Conservation (phyloP, 1,140 invertebrate species). For the Drosophila ercepeae region DNA sequence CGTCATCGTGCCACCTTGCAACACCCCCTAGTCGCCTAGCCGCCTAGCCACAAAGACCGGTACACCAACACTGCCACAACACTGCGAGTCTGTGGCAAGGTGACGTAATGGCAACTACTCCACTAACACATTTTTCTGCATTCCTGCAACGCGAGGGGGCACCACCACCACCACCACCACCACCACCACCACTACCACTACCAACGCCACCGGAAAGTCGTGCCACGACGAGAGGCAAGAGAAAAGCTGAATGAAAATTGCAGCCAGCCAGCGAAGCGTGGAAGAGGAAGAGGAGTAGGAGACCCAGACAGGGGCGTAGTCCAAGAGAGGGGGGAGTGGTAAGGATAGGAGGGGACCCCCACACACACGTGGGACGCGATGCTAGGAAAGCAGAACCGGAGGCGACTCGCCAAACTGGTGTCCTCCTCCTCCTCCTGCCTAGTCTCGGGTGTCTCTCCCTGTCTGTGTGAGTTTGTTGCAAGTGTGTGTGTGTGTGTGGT, state of each 20-base stretch:
- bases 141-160: slow-evolving; percentile 62
- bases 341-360: slow-evolving; percentile 5
- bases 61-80: slow-evolving; percentile 19
- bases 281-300: slow-evolving; percentile 39
- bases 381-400: slow-evolving; percentile 39
- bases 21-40: slow-evolving; percentile 10
- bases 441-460: slow-evolving; percentile 17
- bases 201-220: slow-evolving; percentile 26
- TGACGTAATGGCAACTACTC: slow-evolving; percentile 84
- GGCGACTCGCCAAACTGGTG: slow-evolving; percentile 52
- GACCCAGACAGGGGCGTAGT: slow-evolving; percentile 13
- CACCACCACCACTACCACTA: too few species aligned
- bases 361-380: slow-evolving; percentile 53
- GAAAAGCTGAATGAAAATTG: slow-evolving; percentile 81
- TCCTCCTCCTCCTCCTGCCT: slow-evolving; percentile 14
- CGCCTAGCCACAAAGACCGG: slow-evolving; percentile 32
- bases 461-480: slow-evolving; percentile 11
- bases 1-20: background rate
- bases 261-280: slow-evolving; percentile 64
- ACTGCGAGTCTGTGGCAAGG: slow-evolving; percentile 45
- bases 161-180: too few species aligned
- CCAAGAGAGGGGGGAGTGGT: background rate
- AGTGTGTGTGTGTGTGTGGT: background rate
- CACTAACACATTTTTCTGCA: slow-evolving; percentile 84
- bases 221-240: slow-evolving; percentile 56